Evolutionary conservation across 2,797 vertebrate genomes (phyloP), one percentile per base, ranked within the genome.

Genomic region (Sorex maritimensis): DNA sequence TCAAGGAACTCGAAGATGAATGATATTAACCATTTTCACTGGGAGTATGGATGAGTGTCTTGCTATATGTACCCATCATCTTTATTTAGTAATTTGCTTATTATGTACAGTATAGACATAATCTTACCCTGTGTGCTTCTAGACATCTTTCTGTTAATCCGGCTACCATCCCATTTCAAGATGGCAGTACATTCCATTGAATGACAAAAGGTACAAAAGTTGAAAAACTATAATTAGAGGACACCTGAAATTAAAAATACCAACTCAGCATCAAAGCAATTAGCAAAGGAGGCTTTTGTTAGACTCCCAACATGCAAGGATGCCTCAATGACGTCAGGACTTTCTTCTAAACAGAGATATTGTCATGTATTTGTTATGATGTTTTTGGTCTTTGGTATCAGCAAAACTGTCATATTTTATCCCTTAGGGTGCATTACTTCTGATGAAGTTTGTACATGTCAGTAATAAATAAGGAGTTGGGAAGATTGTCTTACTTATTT

Each of bases 231-330:
- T 81, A 23, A 91, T 52, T 24, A 85, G 55, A 96, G 44, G 15
- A 72, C 21, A 89, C 0, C 9, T 82, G 41, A 63, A 82, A 88
- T 95, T 90, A 23, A 92, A 92, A 93, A 77, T 90, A 26, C 3
- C 80, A 49, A 84, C n/a, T 78, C 15, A 77, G 9, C 80, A 21
- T 86, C 44, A 84, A 93, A 14, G 21, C 5, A 88, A n/a, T 71
- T 78, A 74, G n/a, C 26, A 87, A 86, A 55, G 19, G 81, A 88
- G 30, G 7, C 2, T 93, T 44, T 44, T 44, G 41, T 44, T 44
- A 44, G 41, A 44, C 41, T 44, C 41, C 41, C 41, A 44, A 44
- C 41, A 44, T 44, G 41, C 7, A 44, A 44, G 5, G n/a, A 69
- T 65, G 12, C 5, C 5, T 49, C 21, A 71, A 34, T 87, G 52